A percentile compares a stretch with the other conserved stretches of the same genome.
Conservation (phyloP, 1,140 invertebrate genomes). For the Araneus ventricosus region DNA sequence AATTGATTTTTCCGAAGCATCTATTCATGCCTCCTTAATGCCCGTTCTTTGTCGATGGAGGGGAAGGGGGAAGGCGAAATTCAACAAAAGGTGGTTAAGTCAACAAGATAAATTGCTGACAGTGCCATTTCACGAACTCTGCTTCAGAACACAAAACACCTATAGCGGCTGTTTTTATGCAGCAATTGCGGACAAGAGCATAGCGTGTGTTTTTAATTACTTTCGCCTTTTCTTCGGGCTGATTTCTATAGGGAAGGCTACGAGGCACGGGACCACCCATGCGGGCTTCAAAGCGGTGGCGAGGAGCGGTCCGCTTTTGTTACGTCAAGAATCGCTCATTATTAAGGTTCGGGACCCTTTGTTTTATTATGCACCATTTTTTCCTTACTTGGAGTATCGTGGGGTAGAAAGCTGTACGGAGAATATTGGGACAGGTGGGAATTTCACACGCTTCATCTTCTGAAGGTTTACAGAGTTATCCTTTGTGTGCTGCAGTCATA, state of each 20-base stretch:
- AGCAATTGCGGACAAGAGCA: constrained; percentile 19
- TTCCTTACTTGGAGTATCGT: not conserved
- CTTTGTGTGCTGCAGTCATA: not conserved
- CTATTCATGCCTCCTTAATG: constrained; percentile 30
- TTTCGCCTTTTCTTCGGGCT: constrained; percentile 27
- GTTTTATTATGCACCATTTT: constrained; percentile 25
- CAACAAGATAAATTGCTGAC: constrained; percentile 75
- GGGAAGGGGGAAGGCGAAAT: constrained; percentile 17
- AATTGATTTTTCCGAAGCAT: constrained; percentile 23
- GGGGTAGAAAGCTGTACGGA: not conserved
- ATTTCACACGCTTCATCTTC: constrained; percentile 25
- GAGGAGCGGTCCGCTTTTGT: constrained; percentile 59
- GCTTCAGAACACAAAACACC: constrained; percentile 34
- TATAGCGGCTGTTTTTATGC: constrained; percentile 45
- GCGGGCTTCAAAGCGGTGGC: constrained; percentile 3
- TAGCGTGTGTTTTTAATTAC: constrained; percentile 73
- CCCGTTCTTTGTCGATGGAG: constrained; percentile 14
- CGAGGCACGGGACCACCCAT: constrained; percentile 50
- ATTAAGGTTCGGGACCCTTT: constrained; percentile 39
- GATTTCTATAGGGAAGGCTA: not conserved
- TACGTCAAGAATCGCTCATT: constrained; percentile 55
- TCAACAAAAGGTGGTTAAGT: constrained; percentile 68
- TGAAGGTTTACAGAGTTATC: not conserved
- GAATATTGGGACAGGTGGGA: constrained; percentile 52
- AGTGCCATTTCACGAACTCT: constrained; percentile 69